Base-by-base conservation (phyloP, 2,888 invertebrate species). In the Pandemis cinnamomeana region DNA sequence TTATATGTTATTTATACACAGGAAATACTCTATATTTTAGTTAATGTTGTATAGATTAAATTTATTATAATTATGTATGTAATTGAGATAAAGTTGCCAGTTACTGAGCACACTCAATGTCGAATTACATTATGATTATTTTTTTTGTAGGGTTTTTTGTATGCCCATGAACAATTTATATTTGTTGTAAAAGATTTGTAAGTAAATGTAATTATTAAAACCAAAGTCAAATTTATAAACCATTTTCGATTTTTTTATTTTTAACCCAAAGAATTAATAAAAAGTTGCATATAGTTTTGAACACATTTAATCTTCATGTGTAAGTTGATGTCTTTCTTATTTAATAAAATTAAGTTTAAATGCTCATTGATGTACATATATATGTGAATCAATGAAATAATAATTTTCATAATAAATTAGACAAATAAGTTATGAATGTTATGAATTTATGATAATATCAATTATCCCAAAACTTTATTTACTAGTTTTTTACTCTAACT, bases 191-290 rank as follows among this genome's bases (percentile, higher is more conserved):
- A 88, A 89, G 42, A 74, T 66, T 67, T 74, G 55, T 71, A 74
- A 87, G 78, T 87, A 84, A 85, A 86, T 85, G 85, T 86, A 85
- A 86, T 87, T 83, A 87, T 80, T 86, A 83, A 86, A 83, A 84
- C 78, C 78, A 75, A 80, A 86, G 81, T 81, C 82, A 81, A 78
- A 79, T 78, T 74, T 78, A 72, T 20, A 63, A 76, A 66, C 41
- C 27, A 69, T 36, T 48, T 64, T 48, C 5, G 8, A 41, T 2
- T 44, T 63, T 63, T 36, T 64, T 36, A 36, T 48, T 48, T 48
- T 46, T 3, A 11, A 44, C 15, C 5, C 6, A 4, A 10, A 62
- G 8, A n/a, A 44, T 15, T 7, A 53, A 15, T 2, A 27, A 11
- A 58, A 58, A 58, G 27, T 27, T 58, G 4, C 8, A 8, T 3